Evolutionary conservation across 2,797 vertebrate species (phyloP).

Genomic region (Gila robusta): DNA sequence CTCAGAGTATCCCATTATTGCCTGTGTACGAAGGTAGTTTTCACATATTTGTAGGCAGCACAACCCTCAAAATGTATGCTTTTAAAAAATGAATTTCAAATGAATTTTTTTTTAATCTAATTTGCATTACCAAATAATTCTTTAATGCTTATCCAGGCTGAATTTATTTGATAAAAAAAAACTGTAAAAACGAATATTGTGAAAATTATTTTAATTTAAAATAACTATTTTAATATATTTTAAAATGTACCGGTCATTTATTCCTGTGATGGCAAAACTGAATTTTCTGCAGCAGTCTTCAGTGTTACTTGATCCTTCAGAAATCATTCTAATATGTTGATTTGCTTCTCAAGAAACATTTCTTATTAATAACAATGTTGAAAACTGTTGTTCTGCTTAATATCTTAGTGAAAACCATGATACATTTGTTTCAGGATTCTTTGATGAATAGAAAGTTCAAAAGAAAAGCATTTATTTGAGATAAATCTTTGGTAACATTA

Average conservation of each 20-base stretch:
- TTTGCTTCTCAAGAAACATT: neutral
- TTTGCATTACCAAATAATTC: neutral
- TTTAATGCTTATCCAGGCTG: neutral
- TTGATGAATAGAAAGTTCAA: neutral
- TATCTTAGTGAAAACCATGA: neutral
- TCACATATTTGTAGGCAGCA: neutral
- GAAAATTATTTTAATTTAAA: neutral
- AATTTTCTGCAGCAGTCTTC: neutral
- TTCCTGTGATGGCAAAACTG: neutral
- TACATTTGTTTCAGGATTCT: neutral
- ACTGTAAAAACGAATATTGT: neutral
- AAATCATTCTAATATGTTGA: neutral
- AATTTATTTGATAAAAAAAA: neutral
- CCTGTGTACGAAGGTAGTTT: neutral
- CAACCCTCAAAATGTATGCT: neutral
- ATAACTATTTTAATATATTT: neutral
- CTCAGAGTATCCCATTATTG: conserved; percentile 1
- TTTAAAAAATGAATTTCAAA: neutral
- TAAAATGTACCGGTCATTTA: neutral
- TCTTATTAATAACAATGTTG: neutral
- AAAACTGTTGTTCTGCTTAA: neutral
- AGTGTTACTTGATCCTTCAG: neutral
- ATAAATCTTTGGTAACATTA: neutral
- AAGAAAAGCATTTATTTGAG: neutral
- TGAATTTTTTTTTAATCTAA: neutral